phyloP scores from a whole-genome alignment of 2,888 invertebrate genomes.

The Tromatobia lineatoria region DNA sequence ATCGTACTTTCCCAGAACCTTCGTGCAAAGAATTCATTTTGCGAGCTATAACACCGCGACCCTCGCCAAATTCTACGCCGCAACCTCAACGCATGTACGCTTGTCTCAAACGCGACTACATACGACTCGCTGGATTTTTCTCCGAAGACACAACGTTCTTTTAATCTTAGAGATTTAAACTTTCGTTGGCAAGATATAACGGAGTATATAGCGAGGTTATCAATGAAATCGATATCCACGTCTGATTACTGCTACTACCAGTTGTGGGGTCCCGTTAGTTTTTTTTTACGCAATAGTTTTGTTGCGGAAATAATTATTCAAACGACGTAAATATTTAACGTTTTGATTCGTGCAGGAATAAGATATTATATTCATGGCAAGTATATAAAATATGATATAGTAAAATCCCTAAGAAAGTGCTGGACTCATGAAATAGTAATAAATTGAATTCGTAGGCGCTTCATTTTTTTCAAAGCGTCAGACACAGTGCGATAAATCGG shows the following conservation, averaged over 20 bases:
- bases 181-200: neutral
- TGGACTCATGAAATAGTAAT: no score
- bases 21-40: constrained; percentile 89
- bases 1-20: constrained; percentile 86
- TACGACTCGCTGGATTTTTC: constrained; percentile 92
- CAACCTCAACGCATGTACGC: constrained; percentile 91
- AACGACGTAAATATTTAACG: no score
- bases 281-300: no score
- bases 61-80: constrained; percentile 88
- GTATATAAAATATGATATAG: no score
- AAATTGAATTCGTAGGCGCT: no score
- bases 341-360: no score
- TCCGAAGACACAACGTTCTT: constrained; percentile 91
- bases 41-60: constrained; percentile 87
- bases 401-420: no score
- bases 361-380: no score
- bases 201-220: neutral
- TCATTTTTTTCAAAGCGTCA: no score
- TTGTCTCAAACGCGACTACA: constrained; percentile 89
- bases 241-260: neutral
- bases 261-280: no score
- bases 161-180: constrained; percentile 74
- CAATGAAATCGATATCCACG: constrained; percentile 16
- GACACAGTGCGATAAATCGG: no score
- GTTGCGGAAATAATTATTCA: neutral